phyloP scores from a whole-genome alignment of 2,113 vertebrate species.

The Telmatochromis sp. region DNA sequence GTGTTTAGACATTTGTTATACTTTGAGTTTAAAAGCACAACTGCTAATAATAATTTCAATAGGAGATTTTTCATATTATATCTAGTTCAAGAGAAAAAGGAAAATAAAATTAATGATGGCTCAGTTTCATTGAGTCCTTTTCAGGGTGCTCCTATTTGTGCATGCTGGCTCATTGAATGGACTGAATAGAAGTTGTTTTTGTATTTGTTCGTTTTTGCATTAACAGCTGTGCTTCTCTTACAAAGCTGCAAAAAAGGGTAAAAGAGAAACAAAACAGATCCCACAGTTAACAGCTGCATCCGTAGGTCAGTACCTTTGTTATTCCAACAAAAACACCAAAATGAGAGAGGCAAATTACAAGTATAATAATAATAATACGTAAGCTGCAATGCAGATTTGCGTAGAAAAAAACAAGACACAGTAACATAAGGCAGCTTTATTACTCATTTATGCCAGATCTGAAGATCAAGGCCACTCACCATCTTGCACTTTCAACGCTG shows the following conservation, averaged over 20 bases:
- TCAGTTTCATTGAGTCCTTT: neutral
- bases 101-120: neutral
- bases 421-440: neutral
- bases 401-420: neutral
- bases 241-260: neutral
- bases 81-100: neutral
- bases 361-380: neutral
- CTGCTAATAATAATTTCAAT: neutral
- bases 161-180: neutral
- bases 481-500: neutral
- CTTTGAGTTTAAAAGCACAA: neutral
- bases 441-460: neutral
- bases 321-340: neutral
- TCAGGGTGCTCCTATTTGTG: neutral
- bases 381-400: neutral
- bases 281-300: neutral
- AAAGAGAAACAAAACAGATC: neutral
- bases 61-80: neutral
- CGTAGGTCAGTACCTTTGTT: neutral
- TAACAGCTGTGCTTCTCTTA: neutral
- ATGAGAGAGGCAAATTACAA: neutral
- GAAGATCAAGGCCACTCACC: slow-evolving; percentile 10
- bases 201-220: neutral
- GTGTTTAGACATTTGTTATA: neutral
- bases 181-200: neutral